Evolutionary conservation across 1,140 invertebrate genomes (phyloP).

Genomic region (Drosophila gunungcola): DNA sequence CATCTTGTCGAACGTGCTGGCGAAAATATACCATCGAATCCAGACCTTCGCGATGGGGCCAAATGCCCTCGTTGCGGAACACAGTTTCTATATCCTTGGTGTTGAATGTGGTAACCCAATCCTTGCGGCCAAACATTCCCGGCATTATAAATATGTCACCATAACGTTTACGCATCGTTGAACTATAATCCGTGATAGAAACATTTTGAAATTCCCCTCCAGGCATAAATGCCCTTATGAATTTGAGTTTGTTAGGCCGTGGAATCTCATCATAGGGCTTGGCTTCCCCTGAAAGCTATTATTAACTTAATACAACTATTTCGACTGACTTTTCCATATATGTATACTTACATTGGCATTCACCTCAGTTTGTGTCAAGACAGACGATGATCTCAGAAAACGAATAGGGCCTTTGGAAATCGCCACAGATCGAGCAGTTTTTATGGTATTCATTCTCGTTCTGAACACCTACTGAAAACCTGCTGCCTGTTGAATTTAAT

Average conservation of each 20-base stretch:
- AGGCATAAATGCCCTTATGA: slow-evolving; percentile 60
- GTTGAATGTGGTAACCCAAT: slow-evolving; percentile 53
- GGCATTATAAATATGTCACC: slow-evolving; percentile 67
- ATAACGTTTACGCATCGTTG: slow-evolving; percentile 47
- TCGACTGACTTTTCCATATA: not conserved
- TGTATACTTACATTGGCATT: slow-evolving; percentile 15
- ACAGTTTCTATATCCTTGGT: slow-evolving; percentile 67
- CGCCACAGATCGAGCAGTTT: slow-evolving; percentile 1
- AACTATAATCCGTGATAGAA: slow-evolving; percentile 45
- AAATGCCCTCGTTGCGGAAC: slow-evolving; percentile 73
- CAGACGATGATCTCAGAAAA: slow-evolving; percentile 16
- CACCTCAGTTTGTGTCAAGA: slow-evolving; percentile 4
- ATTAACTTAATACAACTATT: not conserved
- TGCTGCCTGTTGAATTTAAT: not conserved
- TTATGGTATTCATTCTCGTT: slow-evolving; percentile 20
- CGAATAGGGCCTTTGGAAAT: not conserved
- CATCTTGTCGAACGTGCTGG: slow-evolving; percentile 38
- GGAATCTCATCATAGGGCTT: slow-evolving; percentile 44
- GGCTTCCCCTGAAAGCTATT: slow-evolving; percentile 3
- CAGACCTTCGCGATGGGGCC: slow-evolving; percentile 65
- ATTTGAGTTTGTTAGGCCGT: slow-evolving; percentile 41
- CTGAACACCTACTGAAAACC: slow-evolving; percentile 18
- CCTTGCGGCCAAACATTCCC: slow-evolving; percentile 64
- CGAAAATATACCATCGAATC: slow-evolving; percentile 64
- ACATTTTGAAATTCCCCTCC: slow-evolving; percentile 54